Evolutionary conservation across 2,888 invertebrate genomes (phyloP), one percentile per base, ranked within the genome.

Genomic region (Microctonus aethiopoides): DNA sequence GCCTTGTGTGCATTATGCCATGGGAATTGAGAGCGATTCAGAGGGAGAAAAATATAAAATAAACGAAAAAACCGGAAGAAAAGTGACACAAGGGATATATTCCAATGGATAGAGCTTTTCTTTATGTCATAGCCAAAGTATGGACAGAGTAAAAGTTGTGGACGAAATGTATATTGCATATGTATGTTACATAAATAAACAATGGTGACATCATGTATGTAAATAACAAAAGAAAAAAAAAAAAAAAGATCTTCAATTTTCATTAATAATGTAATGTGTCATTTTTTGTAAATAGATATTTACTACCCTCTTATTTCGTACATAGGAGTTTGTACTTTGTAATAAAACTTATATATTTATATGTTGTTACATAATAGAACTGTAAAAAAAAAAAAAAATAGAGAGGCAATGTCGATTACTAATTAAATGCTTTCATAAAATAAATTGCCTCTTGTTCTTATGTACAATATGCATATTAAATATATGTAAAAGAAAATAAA

Each of bases 221-320:
- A n/a, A n/a, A n/a, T n/a, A n/a, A n/a, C n/a, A n/a, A n/a, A n/a
- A n/a, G n/a, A n/a, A n/a, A n/a, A n/a, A n/a, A 29, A 29, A 29
- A 29, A 29, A 46, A 16, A 22, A 62, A 62, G 46, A 46, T 22
- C 46, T 62, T 24, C 46, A 57, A 32, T 57, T 57, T 57, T 57
- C 11, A 56, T 77, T 77, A 76, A 77, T 76, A 76, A 77, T 76
- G 64, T 68, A 75, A 61, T 68, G 67, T 72, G 72, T 72, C 75
- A 73, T 76, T 51, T 24, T 22, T 39, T 24, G 39, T 66, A 72
- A 70, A 29, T 29, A 29, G 29, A 4, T 29, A 65, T 72, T 74
- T 75, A 71, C 69, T 73, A 68, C 71, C 66, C 66, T 73, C 70
- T 16, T 46, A n/a, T 46, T 46, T 4, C 46, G 7, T 16, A 46